Evolutionary conservation across 1,140 invertebrate genomes (phyloP), one percentile per base, ranked within the genome.

Genomic region (Diorhabda sublineata): DNA sequence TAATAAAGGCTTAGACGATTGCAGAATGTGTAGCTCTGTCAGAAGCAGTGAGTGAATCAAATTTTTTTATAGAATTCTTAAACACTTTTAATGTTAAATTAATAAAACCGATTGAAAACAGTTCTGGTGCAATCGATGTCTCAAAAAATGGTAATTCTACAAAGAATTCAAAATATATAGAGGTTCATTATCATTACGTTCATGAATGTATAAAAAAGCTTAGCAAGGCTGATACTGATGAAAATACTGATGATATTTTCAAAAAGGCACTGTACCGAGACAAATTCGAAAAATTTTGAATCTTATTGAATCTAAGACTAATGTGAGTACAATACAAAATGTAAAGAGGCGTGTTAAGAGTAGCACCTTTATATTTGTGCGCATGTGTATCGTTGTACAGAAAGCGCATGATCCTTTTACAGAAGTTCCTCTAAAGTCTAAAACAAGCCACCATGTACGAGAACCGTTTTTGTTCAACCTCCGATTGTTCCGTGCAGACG

Each of bases 11-110:
- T n/a, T 74, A 70, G 26, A 63, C 68, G 11, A 52, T 58, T 61
- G 77, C 75, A 0, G 76, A 79, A 57, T 77, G 75, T 70, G 61
- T 73, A 6, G 74, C 76, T 0, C 41, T 77, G 42, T 69, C 77
- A n/a, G 74, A 77, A 42, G 52, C 58, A 44, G 72, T 71, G 4
- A 69, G 6, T 4, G 76, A 79, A 59, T 26, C 76, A 0, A 60
- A 66, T 43, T 61, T 61, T 47, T 44, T 75, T 2, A 66, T 47
- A 58, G 60, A 59, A 9, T 44, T 75, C 26, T 5, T 74, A 61
- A 60, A 67, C 5, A 45, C 56, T 42, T 68, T 75, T 65, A 57
- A 61, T 60, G n/a, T 68, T 11, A 67, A 64, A 61, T 64, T 70
- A 5, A 61, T 71, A 7, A 69, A 71, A 8, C 58, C 67, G 4